These are phyloP conservation scores for Sisor rabdophorus DNA, from an alignment of 2,113 vertebrate species.

Conservation along the genomic window DNA sequence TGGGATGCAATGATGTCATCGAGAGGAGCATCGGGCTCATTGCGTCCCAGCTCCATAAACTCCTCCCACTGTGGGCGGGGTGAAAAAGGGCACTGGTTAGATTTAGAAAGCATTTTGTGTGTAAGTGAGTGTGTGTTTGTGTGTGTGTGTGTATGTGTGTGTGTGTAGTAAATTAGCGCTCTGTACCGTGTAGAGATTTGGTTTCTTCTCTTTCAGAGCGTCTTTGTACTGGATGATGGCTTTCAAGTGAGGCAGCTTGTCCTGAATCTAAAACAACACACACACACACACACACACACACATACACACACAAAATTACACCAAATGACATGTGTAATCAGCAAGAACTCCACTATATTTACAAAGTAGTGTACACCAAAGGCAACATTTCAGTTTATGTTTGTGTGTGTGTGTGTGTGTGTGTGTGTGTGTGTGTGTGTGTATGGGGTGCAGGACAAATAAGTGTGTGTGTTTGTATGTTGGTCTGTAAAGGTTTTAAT, in stretches of 20 bases:
- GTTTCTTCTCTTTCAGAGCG: slow-evolving; percentile 69
- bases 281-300: background rate
- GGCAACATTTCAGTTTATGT: too few species aligned
- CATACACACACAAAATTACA: background rate
- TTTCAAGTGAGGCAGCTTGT: slow-evolving; percentile 78
- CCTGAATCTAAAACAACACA: slow-evolving; percentile 65
- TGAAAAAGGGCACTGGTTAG: background rate
- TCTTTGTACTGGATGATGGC: slow-evolving; percentile 84
- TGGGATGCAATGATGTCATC: slow-evolving; percentile 69
- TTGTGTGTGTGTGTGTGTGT: too few species aligned
- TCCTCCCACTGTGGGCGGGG: slow-evolving; percentile 75
- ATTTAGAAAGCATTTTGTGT: background rate
- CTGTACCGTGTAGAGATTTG: slow-evolving; percentile 79
- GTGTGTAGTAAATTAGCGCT: background rate
- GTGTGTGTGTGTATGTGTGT: background rate
- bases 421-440: too few species aligned
- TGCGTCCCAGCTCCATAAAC: slow-evolving; percentile 78
- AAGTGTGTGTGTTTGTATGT: too few species aligned
- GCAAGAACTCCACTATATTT: background rate
- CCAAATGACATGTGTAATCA: background rate
- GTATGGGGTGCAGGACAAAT: too few species aligned
- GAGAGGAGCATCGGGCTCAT: slow-evolving; percentile 68
- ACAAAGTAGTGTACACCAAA: background rate
- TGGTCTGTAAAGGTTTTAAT: too few species aligned
- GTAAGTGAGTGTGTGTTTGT: background rate